phyloP scores from a whole-genome alignment of 2,113 vertebrate genomes.

The Heterocephalus glaber region DNA sequence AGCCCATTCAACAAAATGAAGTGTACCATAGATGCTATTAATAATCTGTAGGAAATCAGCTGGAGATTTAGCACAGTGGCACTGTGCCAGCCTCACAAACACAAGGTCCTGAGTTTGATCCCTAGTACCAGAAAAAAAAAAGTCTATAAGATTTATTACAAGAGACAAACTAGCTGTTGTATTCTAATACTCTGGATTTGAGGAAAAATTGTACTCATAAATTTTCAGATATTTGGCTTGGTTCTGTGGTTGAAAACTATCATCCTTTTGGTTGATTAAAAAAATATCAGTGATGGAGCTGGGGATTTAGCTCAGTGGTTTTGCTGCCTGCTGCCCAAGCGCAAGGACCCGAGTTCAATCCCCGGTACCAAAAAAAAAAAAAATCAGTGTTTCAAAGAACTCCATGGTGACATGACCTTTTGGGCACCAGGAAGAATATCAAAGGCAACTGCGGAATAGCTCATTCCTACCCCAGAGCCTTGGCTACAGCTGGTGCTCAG shows the following conservation, averaged over 20 bases:
- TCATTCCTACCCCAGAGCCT: background rate
- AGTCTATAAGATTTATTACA: background rate
- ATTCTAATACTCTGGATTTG: background rate
- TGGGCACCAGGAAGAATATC: background rate
- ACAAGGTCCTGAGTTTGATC: no score
- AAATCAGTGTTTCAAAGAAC: conserved; percentile 13
- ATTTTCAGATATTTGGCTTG: conserved; percentile 6
- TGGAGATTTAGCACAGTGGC: no score
- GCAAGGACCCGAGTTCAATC: no score
- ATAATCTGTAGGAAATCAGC: no score
- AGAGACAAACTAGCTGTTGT: background rate
- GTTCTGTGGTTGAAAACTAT: background rate
- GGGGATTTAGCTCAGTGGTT: no score
- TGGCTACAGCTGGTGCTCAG: background rate
- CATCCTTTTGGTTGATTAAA: background rate
- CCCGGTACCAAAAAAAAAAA: no score
- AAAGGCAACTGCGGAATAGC: background rate
- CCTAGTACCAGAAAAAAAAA: no score
- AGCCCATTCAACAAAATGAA: background rate
- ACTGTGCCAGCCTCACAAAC: no score
- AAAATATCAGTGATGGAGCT: no score
- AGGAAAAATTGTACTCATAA: background rate
- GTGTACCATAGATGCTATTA: background rate
- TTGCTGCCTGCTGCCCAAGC: no score
- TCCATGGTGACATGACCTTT: background rate